Percentiles rank a stretch among this genome's conserved stretches.
Conservation (phyloP, 2,113 vertebrate species). For the Sapajus apella region DNA sequence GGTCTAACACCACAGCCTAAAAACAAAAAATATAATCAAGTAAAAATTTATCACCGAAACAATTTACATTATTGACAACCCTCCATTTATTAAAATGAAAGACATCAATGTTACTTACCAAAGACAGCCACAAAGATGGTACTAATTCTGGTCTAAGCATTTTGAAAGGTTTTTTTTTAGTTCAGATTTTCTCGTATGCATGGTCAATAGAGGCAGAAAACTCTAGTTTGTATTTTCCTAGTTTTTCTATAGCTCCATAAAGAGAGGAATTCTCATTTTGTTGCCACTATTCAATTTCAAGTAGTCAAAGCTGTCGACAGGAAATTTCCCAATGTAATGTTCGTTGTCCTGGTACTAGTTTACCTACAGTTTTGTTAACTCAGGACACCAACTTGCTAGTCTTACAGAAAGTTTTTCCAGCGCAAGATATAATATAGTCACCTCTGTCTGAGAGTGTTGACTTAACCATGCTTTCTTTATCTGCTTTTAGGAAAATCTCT, state of each 20-base stretch:
- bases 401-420: neutral
- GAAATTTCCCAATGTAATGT: too few relatives aligned
- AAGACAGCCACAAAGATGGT: neutral
- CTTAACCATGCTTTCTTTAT: neutral
- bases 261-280: neutral
- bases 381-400: neutral
- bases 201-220: neutral
- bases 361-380: neutral
- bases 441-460: too few relatives aligned
- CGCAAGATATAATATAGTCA: neutral
- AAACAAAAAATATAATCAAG: neutral
- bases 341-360: neutral
- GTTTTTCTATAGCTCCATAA: neutral
- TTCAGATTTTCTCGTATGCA: neutral
- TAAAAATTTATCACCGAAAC: neutral
- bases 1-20: neutral
- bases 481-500: neutral
- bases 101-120: neutral
- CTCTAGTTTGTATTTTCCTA: neutral
- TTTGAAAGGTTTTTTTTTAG: neutral
- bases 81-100: neutral
- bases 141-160: neutral
- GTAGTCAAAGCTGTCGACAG: neutral
- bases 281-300: neutral
- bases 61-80: neutral